Conservation (phyloP, 2,113 vertebrate species). For the Taxidea taxus region DNA sequence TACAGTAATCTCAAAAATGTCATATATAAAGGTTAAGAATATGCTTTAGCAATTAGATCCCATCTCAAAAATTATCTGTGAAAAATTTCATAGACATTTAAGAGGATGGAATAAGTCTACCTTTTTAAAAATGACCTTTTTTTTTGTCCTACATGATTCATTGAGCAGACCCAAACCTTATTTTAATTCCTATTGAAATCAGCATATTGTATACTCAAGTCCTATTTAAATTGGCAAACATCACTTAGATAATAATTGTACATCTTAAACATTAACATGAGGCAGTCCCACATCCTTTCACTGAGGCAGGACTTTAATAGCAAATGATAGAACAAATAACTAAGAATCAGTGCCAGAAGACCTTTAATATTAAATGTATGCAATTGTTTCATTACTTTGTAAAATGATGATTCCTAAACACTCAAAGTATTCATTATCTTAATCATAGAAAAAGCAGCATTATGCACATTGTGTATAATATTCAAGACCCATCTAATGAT, state of each 20-base stretch:
- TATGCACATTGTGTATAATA: not conserved
- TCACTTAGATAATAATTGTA: not conserved
- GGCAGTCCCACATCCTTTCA: not conserved
- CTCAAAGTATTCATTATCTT: not conserved
- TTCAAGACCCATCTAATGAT: not conserved
- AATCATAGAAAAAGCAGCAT: not conserved
- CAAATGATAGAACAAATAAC: not conserved
- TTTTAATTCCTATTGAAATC: slow-evolving; percentile 1
- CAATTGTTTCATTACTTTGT: not conserved
- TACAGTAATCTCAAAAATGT: slow-evolving; percentile 2
- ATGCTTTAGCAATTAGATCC: not conserved
- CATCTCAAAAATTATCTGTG: slow-evolving; percentile 8
- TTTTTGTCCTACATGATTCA: not conserved
- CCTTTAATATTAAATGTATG: not conserved
- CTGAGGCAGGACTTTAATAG: not conserved
- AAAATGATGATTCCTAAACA: not conserved
- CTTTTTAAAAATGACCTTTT: not conserved
- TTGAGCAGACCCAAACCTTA: not conserved
- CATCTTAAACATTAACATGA: slow-evolving; percentile 9
- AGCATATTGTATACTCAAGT: not conserved
- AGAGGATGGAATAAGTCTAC: not conserved
- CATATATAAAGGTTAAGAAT: not conserved
- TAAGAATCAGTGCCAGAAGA: not conserved
- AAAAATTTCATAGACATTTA: slow-evolving; percentile 13
- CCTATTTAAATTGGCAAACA: not conserved